Base-by-base conservation (phyloP, 2,113 vertebrate species). In the Alethe castanea region DNA sequence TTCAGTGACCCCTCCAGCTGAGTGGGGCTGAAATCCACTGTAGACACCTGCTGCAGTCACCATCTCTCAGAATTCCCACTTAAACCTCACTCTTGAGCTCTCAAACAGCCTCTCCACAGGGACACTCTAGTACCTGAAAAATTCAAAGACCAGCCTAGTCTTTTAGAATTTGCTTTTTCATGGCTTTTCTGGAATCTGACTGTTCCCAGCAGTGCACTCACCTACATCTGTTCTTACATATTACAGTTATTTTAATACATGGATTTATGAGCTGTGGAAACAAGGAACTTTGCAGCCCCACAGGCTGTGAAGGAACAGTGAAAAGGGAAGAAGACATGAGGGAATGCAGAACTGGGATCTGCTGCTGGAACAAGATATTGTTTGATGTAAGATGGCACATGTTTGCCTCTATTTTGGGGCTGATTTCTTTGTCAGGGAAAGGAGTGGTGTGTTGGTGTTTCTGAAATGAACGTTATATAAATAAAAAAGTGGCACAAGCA, bases 221-320 rank as follows among this genome's bases (percentile, higher is more conserved):
- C 86, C 94, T 71, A 62, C 72, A 73, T 33, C 94, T 94, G 26
- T 60, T 70, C 73, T 78, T 78, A 52, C 19, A 62, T 13, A 40
- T 54, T 72, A 60, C 45, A 36, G 40, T 78, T 36, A 69, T 92
- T 94, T 80, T 33, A 26, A 64, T 9, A 19, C 28, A 12, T 72
- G 76, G 71, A 92, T 94, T 94, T 81, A n/a, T n/a, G 90, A 95
- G 69, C 81, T 76, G 57, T 56, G 60, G 76, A 92, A 94, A 81
- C 64, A 86, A 90, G 57, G 56, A 54, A 52, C 56, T 70, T 31
- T 18, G 33, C 38, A 78, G 60, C 67, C 52, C 47, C 78, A 74
- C 0, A 0, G 54, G 62, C 62, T 50, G 40, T 64, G 95, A 81
- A 54, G 5, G 25, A 96, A 19, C 52, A 80, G 70, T 57, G 67